Evolutionary conservation across 2,888 invertebrate species (phyloP), one percentile per base, ranked within the genome.

Genomic region (Oxycera nigricornis): DNA sequence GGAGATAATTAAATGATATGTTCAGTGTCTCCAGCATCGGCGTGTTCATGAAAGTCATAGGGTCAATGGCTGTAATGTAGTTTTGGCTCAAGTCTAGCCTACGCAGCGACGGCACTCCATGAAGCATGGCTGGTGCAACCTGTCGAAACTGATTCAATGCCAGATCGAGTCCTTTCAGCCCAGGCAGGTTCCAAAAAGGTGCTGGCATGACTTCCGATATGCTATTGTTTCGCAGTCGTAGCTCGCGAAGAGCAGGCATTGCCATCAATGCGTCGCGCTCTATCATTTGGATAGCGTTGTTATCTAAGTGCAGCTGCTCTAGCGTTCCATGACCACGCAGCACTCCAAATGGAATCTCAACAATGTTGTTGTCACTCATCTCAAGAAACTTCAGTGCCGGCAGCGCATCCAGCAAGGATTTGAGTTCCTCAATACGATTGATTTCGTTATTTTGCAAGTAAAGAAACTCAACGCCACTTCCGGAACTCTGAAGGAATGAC

Each of bases 121-220:
- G 89, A 41, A 94, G 83, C n/a, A 94, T 84, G 73, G 90, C 88
- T 0, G 92, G 90, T 80, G 93, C 92, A 20, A 95, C 82, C 22
- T 89, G 88, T 76, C 90, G 88, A 79, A 94, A 91, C 77, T 89
- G 90, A 81, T 95, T 95, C 74, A 88, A 87, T 0, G 94, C 91
- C 41, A 95, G 85, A 85, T 95, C 95, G 74, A 96, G 84, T 0
- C 95, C 95, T 87, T 94, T 95, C 2, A 95, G 85, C 6, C 91
- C 91, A 0, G 94, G 94, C 57, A 95, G 86, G 86, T 94, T 92
- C 94, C 94, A 95, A 81, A 92, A 91, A 0, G 94, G 94, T 65
- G 90, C 89, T 77, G 91, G 91, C 59, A 91, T 86, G 68, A 90
- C 87, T 81, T 93, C 92, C 0, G 90, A 89, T 30, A 96, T 84